A percentile compares a stretch with the other conserved stretches of the same genome.
These are phyloP conservation scores for Chlorospingus semifuscus DNA, from an alignment of 2,797 vertebrate species.

Conservation along the genomic window DNA sequence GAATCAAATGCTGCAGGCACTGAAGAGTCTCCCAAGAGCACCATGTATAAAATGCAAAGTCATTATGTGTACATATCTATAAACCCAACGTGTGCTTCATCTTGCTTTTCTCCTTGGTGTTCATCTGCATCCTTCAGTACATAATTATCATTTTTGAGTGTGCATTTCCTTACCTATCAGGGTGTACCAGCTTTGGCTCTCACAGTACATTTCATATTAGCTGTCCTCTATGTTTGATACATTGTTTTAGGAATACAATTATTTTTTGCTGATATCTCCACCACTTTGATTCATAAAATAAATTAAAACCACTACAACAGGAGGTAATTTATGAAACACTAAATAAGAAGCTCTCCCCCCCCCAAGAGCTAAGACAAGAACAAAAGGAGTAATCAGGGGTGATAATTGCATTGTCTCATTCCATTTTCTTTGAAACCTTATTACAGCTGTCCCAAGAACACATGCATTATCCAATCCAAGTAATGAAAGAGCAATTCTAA, in stretches of 20 bases:
- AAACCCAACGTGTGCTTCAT: neutral
- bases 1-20: neutral
- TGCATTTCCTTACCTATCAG: neutral
- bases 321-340: conserved; percentile 22
- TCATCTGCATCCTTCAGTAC: neutral
- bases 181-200: neutral
- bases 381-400: neutral
- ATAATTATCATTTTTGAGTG: neutral
- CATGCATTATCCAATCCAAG: neutral
- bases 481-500: conserved; percentile 23
- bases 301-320: neutral
- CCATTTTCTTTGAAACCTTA: conserved; percentile 29
- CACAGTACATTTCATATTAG: neutral
- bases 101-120: neutral
- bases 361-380: neutral
- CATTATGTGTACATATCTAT: neutral
- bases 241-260: neutral
- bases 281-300: neutral
- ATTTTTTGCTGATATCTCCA: neutral
- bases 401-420: conserved; percentile 38
- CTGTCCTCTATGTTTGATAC: neutral
- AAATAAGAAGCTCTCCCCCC: neutral
- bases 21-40: neutral
- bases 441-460: conserved; percentile 36
- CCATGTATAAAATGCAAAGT: neutral